Evolutionary conservation across 2,113 vertebrate genomes (phyloP).

Genomic region (Xerus inauris): DNA sequence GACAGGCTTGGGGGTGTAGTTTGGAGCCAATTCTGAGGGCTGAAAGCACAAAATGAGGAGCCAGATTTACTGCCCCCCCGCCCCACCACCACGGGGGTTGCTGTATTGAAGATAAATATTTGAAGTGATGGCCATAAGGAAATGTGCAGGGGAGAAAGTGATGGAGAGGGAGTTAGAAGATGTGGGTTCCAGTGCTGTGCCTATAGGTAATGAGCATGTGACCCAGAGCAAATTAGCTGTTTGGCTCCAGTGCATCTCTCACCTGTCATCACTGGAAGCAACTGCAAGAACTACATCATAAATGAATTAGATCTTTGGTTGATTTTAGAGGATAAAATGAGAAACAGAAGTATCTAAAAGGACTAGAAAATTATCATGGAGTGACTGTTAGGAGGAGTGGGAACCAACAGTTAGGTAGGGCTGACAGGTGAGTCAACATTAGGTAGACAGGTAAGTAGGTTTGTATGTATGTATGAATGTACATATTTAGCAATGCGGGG

Average conservation of each 20-base stretch:
- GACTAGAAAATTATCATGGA: neutral
- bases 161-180: neutral
- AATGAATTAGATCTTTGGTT: neutral
- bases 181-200: fast-evolving
- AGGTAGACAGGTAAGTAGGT: neutral
- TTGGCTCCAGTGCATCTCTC: neutral
- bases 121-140: neutral
- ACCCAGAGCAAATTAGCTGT: neutral
- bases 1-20: neutral
- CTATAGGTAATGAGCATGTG: neutral
- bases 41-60: neutral
- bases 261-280: neutral
- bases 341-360: neutral
- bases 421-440: neutral
- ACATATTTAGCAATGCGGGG: too few relatives aligned
- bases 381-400: neutral
- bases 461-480: too few relatives aligned
- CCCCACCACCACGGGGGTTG: fast-evolving
- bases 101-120: neutral
- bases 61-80: neutral
- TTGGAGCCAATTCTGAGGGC: neutral
- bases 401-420: neutral
- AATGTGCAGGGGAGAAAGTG: neutral
- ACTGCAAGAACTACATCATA: neutral
- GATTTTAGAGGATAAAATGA: neutral